Conservation (phyloP, 2,113 vertebrate genomes). For the Amazona vittata region DNA sequence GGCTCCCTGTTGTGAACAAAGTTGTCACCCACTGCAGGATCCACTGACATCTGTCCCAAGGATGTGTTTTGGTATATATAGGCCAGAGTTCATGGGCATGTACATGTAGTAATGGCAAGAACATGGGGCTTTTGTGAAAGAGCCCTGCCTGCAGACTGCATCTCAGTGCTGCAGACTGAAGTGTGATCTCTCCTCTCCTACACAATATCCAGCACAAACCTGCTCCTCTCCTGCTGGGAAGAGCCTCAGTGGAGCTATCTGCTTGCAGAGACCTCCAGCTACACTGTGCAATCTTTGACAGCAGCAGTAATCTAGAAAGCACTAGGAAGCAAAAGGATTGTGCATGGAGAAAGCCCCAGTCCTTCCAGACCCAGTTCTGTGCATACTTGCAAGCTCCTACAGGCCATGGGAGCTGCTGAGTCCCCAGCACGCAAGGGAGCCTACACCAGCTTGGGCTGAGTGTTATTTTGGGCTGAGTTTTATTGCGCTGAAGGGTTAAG, state of each 20-base stretch:
- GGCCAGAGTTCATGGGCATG: too few relatives aligned
- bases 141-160: neutral
- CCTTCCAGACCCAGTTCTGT: neutral
- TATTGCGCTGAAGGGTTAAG: neutral
- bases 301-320: neutral
- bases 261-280: neutral
- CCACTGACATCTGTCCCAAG: neutral
- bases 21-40: neutral
- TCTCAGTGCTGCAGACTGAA: neutral
- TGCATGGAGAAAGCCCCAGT: neutral
- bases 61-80: neutral
- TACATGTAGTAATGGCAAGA: fast-evolving
- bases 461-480: neutral
- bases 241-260: neutral
- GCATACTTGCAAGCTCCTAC: fast-evolving
- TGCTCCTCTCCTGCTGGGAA: neutral
- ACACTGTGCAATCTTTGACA: neutral
- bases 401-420: neutral
- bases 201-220: neutral
- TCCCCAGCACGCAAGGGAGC: neutral
- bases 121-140: neutral
- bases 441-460: neutral
- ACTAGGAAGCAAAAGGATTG: neutral
- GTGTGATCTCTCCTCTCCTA: neutral
- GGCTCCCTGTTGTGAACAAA: neutral